Percentiles rank a stretch among this genome's conserved stretches.
phyloP scores from a whole-genome alignment of 2,113 vertebrate species.

The Nematolebias whitei region DNA sequence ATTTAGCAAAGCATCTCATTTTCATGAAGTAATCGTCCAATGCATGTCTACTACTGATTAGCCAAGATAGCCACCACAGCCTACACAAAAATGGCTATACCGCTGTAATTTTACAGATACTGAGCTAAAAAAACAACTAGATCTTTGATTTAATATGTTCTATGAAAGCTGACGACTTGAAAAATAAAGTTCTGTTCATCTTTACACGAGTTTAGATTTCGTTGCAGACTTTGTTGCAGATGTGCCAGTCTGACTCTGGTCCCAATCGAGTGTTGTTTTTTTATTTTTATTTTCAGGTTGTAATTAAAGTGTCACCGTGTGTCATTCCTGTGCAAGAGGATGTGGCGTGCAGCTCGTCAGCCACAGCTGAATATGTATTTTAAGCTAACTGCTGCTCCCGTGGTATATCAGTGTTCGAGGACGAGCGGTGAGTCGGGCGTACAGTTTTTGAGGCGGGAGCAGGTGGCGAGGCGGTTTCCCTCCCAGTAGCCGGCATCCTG shows the following conservation, averaged over 20 bases:
- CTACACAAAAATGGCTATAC: too few species aligned
- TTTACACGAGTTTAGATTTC: too few species aligned
- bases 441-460: conserved; percentile 79
- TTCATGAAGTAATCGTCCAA: too few species aligned
- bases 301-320: not conserved
- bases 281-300: not conserved
- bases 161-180: not conserved
- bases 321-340: too few species aligned
- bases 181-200: not conserved
- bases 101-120: too few species aligned
- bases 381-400: conserved; percentile 2
- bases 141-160: conserved; percentile 1
- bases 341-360: not conserved
- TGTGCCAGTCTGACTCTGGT: not conserved
- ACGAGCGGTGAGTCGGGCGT: conserved; percentile 39
- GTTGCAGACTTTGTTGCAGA: conserved; percentile 9
- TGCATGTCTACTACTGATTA: too few species aligned
- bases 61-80: too few species aligned
- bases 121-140: too few species aligned
- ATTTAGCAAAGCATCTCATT: too few species aligned
- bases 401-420: conserved; percentile 52
- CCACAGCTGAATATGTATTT: not conserved
- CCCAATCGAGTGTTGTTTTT: not conserved
- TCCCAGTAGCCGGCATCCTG: conserved; percentile 87
- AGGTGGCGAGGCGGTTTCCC: conserved; percentile 84